phyloP scores from a whole-genome alignment of 2,797 vertebrate genomes.

The Varecia variegata region DNA sequence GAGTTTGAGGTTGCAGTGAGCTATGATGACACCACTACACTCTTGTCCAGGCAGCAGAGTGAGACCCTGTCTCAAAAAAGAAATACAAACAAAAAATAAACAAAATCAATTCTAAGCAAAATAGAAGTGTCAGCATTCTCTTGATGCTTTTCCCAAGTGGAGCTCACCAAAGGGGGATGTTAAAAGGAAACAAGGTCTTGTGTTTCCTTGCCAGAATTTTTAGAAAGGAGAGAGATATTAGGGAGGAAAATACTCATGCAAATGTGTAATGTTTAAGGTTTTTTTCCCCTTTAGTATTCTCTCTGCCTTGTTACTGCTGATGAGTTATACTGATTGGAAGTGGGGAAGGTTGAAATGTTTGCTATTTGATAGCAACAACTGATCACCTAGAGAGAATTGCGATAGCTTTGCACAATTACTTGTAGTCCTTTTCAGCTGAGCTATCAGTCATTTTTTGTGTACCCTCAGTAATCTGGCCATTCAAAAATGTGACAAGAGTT shows the following conservation, averaged over 20 bases:
- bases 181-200: neutral
- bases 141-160: neutral
- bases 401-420: neutral
- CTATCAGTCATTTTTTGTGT: neutral
- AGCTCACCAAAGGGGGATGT: neutral
- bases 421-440: neutral
- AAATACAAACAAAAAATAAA: too few relatives aligned
- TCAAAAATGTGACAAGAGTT: neutral
- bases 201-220: constrained; percentile 1
- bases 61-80: neutral
- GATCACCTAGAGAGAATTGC: neutral
- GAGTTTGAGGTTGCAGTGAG: neutral
- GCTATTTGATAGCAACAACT: neutral
- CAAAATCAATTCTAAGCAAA: neutral
- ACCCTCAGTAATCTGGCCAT: neutral
- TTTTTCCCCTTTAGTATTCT: neutral
- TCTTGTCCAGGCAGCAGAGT: too few relatives aligned
- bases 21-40: neutral
- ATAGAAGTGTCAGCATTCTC: neutral
- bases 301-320: neutral
- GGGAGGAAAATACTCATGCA: neutral
- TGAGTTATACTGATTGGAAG: neutral
- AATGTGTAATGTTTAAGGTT: neutral
- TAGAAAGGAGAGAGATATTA: neutral
- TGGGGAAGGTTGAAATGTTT: neutral